phyloP scores from a whole-genome alignment of 2,113 vertebrate species.

The Sebastes schlegelii region DNA sequence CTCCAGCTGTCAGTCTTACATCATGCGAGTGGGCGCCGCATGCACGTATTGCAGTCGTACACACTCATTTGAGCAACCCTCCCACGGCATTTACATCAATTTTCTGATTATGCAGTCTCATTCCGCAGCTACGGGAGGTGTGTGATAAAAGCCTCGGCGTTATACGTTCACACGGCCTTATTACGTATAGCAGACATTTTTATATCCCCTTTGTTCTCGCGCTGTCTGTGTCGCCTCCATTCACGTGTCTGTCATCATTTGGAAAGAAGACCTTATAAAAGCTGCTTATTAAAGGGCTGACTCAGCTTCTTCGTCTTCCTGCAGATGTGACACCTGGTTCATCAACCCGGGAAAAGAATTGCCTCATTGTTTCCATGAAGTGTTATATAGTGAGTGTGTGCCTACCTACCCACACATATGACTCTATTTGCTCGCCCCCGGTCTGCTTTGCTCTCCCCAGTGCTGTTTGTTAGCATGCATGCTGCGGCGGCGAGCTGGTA shows the following conservation, averaged over 20 bases:
- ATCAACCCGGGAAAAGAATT: slow-evolving; percentile 45
- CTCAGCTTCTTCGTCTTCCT: slow-evolving; percentile 70
- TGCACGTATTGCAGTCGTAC: neutral
- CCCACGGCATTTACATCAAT: neutral
- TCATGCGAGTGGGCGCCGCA: neutral
- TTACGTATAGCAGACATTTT: slow-evolving; percentile 11
- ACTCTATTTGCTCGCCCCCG: slow-evolving; percentile 11
- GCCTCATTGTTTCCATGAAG: slow-evolving; percentile 77
- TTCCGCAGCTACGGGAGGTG: slow-evolving; percentile 8
- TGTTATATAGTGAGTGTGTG: neutral
- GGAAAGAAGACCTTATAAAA: slow-evolving; percentile 56
- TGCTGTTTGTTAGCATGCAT: slow-evolving; percentile 49
- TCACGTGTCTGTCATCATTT: slow-evolving; percentile 54
- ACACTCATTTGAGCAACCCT: neutral
- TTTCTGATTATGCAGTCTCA: neutral
- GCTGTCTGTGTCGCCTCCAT: slow-evolving; percentile 28
- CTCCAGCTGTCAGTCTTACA: slow-evolving; percentile 24
- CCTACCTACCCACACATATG: slow-evolving; percentile 46
- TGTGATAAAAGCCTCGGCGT: neutral
- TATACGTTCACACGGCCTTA: neutral
- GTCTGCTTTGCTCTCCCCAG: neutral
- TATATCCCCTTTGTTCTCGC: slow-evolving; percentile 24
- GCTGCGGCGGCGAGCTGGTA: slow-evolving; percentile 52
- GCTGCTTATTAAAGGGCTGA: slow-evolving; percentile 69
- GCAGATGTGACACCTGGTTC: slow-evolving; percentile 81